phyloP scores from a whole-genome alignment of 2,797 vertebrate genomes.

The Cryptoblepharus egeriae region DNA sequence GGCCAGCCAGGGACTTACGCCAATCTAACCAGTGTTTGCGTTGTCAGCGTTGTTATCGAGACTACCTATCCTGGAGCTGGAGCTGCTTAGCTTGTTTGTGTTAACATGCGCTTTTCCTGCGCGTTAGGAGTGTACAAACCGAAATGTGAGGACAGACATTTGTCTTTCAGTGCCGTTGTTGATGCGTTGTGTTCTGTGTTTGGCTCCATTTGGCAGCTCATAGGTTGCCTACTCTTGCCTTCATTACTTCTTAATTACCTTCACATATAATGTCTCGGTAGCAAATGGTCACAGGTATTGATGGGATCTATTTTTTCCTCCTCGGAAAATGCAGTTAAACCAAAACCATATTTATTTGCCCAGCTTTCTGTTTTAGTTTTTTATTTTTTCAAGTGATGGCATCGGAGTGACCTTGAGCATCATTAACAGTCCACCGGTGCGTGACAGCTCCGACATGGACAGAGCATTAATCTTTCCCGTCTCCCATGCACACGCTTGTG shows the following conservation, averaged over 20 bases:
- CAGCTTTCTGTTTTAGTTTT: too few relatives aligned
- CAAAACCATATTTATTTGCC: neutral
- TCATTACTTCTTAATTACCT: neutral
- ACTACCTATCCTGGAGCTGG: too few relatives aligned
- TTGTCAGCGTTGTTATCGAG: too few relatives aligned
- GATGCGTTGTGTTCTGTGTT: neutral
- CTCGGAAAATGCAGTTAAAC: neutral
- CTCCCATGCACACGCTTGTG: neutral
- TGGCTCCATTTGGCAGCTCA: too few relatives aligned
- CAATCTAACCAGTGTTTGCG: too few relatives aligned
- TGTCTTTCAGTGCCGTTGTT: too few relatives aligned
- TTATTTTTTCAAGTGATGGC: neutral
- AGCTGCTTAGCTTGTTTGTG: too few relatives aligned
- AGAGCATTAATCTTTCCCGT: neutral
- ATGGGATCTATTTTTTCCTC: neutral
- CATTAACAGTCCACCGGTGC: neutral
- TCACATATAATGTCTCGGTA: neutral
- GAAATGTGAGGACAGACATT: too few relatives aligned
- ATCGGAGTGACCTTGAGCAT: neutral
- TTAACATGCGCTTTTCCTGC: too few relatives aligned
- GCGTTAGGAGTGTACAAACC: too few relatives aligned
- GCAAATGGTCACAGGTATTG: neutral
- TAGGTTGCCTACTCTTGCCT: neutral
- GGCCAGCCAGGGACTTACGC: too few relatives aligned
- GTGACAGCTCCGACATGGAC: neutral